Evolutionary conservation across 2,888 invertebrate genomes (phyloP).

Genomic region (Andrena praecox): DNA sequence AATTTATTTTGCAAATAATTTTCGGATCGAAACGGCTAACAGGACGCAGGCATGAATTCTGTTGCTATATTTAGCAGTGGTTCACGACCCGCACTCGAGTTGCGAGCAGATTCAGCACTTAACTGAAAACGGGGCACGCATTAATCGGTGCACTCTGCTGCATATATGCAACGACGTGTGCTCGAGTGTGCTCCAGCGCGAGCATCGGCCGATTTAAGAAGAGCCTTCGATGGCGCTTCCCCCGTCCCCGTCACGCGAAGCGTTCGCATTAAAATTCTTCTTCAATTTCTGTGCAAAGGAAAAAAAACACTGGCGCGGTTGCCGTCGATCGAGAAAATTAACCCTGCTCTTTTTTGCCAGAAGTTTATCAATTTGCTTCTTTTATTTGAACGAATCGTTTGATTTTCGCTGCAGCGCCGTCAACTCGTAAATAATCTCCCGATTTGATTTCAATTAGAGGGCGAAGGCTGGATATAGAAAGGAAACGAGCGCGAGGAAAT

Average conservation of each 20-base stretch:
- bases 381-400: no score
- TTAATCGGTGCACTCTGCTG: constrained; percentile 28
- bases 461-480: no score
- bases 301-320: no score
- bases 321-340: no score
- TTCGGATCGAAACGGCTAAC: background rate
- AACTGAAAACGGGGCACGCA: constrained; percentile 19
- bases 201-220: background rate
- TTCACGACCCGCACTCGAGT: background rate
- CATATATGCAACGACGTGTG: constrained; percentile 7
- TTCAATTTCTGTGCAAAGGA: no score
- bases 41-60: background rate
- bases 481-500: background rate
- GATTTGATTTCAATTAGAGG: no score
- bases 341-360: no score
- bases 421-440: no score
- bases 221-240: background rate
- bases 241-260: background rate
- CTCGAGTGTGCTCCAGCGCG: background rate
- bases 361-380: no score
- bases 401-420: no score
- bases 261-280: background rate
- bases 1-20: background rate
- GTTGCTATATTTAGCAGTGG: background rate
- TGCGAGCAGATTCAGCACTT: constrained; percentile 26